phyloP scores from a whole-genome alignment of 1,140 invertebrate species.

The Papilio xuthus region DNA sequence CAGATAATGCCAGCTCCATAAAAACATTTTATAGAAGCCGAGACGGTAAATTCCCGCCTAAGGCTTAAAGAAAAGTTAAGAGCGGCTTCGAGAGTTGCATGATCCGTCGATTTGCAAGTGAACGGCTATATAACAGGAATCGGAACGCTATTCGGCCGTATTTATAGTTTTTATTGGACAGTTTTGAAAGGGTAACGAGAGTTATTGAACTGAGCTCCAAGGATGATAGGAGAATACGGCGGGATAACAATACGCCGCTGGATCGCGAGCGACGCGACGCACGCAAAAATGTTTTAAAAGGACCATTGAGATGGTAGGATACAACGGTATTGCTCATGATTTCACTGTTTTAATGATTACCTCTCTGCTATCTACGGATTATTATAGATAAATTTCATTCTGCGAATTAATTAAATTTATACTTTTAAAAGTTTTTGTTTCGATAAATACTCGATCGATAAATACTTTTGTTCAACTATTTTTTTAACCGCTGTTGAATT shows the following conservation, averaged over 20 bases:
- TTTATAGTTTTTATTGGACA: constrained; percentile 44
- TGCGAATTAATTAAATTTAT: background rate
- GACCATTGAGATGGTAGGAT: background rate
- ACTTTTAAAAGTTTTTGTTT: background rate
- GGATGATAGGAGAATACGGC: constrained; percentile 22
- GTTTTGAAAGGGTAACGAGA: constrained; percentile 43
- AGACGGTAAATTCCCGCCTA: constrained; percentile 44
- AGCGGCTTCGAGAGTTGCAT: constrained; percentile 41
- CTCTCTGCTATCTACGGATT: background rate
- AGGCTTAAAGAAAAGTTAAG: constrained; percentile 49
- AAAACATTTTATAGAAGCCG: background rate
- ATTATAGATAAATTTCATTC: background rate
- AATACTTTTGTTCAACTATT: no score
- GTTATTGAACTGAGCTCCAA: constrained; percentile 25
- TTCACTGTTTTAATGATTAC: background rate
- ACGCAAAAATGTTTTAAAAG: constrained; percentile 20
- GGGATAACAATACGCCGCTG: constrained; percentile 24
- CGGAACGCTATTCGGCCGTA: constrained; percentile 42
- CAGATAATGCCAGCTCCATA: constrained; percentile 9
- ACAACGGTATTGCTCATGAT: background rate
- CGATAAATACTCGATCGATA: no score
- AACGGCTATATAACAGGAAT: constrained; percentile 44
- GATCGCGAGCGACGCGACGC: background rate
- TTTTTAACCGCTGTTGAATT: no score
- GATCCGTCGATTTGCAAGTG: constrained; percentile 43